Conservation (phyloP, 2,888 invertebrate species). For the Pseudoips prasinana region DNA sequence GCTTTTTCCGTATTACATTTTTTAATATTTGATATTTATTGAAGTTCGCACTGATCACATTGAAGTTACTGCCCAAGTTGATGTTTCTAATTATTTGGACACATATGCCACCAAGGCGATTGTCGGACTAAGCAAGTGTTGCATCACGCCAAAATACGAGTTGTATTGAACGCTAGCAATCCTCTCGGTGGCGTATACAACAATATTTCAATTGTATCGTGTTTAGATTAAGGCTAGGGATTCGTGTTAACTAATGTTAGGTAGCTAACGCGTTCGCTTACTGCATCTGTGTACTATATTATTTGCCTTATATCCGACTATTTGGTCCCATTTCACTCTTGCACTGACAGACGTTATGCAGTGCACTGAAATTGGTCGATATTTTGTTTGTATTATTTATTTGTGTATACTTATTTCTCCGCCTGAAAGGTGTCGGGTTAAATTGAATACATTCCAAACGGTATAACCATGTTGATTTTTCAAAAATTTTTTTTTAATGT, state of each 20-base stretch:
- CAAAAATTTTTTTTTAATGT: constrained; percentile 41
- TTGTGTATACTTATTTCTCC: constrained; percentile 56
- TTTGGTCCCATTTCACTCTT: constrained; percentile 30
- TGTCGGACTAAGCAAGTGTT: constrained; percentile 11
- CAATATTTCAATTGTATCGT: constrained; percentile 51
- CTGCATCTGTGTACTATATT: constrained; percentile 55
- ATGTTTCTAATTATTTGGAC: constrained; percentile 43
- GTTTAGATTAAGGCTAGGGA: constrained; percentile 72
- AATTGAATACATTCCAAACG: constrained; percentile 76
- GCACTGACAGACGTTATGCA: constrained; percentile 18
- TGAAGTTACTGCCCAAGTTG: constrained; percentile 46
- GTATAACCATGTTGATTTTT: constrained; percentile 74
- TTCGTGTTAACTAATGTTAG: constrained; percentile 78
- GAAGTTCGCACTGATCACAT: constrained; percentile 51
- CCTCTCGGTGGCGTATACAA: constrained; percentile 17
- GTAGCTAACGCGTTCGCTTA: constrained; percentile 72
- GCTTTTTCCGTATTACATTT: constrained; percentile 42
- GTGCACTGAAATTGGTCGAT: constrained; percentile 18
- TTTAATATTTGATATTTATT: constrained; percentile 44
- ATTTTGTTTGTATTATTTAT: constrained; percentile 45
- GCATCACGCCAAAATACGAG: constrained; percentile 4
- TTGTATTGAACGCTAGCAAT: constrained; percentile 7
- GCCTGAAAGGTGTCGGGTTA: constrained; percentile 80
- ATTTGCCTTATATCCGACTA: constrained; percentile 42
- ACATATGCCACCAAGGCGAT: constrained; percentile 28